A percentile compares a stretch with the other conserved stretches of the same genome.
These are phyloP conservation scores for Gastrophysa polygoni DNA, from an alignment of 2,888 invertebrate genomes.

Conservation along the genomic window DNA sequence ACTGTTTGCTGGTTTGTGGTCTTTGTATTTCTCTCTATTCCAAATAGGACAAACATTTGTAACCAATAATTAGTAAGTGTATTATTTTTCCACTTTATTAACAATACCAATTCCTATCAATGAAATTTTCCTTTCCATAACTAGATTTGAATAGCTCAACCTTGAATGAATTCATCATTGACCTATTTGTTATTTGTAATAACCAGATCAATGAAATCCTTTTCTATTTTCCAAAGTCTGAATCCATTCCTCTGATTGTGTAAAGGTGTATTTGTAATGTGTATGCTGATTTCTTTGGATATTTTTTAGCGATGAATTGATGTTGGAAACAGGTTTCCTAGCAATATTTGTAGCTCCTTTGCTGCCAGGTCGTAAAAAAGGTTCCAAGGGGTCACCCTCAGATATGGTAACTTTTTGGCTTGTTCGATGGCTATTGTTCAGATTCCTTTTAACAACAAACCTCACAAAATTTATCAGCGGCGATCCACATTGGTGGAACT, in stretches of 20 bases:
- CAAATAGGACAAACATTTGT: constrained; percentile 78
- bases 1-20: constrained; percentile 69
- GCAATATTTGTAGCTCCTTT: constrained; percentile 73
- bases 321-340: constrained; percentile 76
- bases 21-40: constrained; percentile 74
- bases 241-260: too few relatives aligned
- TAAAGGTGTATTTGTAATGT: too few relatives aligned
- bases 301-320: constrained; percentile 68
- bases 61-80: constrained; percentile 73
- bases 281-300: background rate
- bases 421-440: constrained; percentile 74
- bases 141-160: too few relatives aligned
- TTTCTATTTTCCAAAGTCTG: too few relatives aligned
- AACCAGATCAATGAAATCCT: too few relatives aligned
- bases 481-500: constrained; percentile 79
- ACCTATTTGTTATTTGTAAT: too few relatives aligned
- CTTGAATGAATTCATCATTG: too few relatives aligned
- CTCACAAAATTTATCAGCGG: constrained; percentile 73
- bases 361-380: constrained; percentile 56
- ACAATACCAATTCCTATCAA: too few relatives aligned
- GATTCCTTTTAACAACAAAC: constrained; percentile 74
- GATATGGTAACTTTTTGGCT: constrained; percentile 69
- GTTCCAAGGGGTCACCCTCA: constrained; percentile 57
- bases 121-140: too few relatives aligned
- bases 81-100: constrained; percentile 11